Conservation (phyloP, 2,888 invertebrate genomes). For the Ophion ventricosus region DNA sequence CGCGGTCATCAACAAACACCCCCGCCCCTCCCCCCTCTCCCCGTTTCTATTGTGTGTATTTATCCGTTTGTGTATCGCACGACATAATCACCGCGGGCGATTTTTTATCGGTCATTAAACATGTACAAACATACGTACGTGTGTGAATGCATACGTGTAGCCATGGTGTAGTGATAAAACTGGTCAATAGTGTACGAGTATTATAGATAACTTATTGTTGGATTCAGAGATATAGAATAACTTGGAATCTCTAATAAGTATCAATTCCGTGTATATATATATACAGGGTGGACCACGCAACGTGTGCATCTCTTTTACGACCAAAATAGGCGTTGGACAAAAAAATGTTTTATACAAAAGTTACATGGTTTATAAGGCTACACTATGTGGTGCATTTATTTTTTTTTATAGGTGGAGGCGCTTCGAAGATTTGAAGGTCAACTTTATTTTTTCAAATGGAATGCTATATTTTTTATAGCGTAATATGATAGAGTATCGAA, state of each 20-base stretch:
- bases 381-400: too few relatives aligned
- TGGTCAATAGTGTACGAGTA: background rate
- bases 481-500: too few relatives aligned
- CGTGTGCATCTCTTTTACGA: too few relatives aligned
- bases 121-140: background rate
- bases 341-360: too few relatives aligned
- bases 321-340: too few relatives aligned
- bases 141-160: background rate
- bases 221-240: background rate
- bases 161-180: background rate
- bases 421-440: too few relatives aligned
- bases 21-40: background rate
- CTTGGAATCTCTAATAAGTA: background rate
- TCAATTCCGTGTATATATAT: background rate
- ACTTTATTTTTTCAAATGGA: too few relatives aligned
- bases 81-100: background rate
- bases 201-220: background rate
- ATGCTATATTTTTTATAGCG: too few relatives aligned
- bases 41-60: background rate
- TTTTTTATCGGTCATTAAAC: background rate
- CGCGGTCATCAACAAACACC: conserved; percentile 24
- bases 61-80: too few relatives aligned
- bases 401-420: too few relatives aligned
- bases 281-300: too few relatives aligned
- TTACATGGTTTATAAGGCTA: too few relatives aligned